These are phyloP conservation scores for Hypomecis atomaria DNA, from an alignment of 2,888 invertebrate species.

Conservation along the genomic window DNA sequence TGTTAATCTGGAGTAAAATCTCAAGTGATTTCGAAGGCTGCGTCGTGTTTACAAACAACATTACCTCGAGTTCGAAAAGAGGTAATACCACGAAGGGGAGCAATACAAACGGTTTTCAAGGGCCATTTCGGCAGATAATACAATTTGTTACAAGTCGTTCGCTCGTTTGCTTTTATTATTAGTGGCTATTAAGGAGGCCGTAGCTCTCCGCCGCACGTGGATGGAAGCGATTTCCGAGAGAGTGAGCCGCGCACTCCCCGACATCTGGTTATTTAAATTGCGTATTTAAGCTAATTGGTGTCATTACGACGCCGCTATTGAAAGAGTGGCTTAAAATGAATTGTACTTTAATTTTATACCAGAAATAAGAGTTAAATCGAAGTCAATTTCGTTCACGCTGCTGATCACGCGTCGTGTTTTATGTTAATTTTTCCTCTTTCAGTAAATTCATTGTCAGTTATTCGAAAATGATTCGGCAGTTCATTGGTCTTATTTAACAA, in stretches of 20 bases:
- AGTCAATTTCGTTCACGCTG: slow-evolving; percentile 29
- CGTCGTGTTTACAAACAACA: slow-evolving; percentile 30
- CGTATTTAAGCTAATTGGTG: slow-evolving; percentile 69
- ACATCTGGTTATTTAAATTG: slow-evolving; percentile 69
- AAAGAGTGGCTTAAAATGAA: slow-evolving; percentile 58
- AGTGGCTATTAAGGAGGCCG: slow-evolving; percentile 65
- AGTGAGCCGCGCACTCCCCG: slow-evolving; percentile 50
- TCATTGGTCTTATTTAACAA: background rate
- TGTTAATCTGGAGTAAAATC: slow-evolving; percentile 29
- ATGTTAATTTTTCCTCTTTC: slow-evolving; percentile 3
- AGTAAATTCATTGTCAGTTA: slow-evolving; percentile 7
- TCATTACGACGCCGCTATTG: slow-evolving; percentile 62
- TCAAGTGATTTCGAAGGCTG: slow-evolving; percentile 25
- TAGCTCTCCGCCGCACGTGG: slow-evolving; percentile 58
- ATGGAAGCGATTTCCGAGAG: slow-evolving; percentile 50
- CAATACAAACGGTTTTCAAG: slow-evolving; percentile 62
- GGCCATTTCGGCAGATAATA: slow-evolving; percentile 70
- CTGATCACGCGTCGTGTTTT: slow-evolving; percentile 8
- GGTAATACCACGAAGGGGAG: slow-evolving; percentile 51
- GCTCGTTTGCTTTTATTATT: slow-evolving; percentile 74
- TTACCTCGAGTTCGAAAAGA: slow-evolving; percentile 55
- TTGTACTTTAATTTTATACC: slow-evolving; percentile 57
- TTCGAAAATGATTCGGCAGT: slow-evolving; percentile 4
- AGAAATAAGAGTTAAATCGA: slow-evolving; percentile 50
- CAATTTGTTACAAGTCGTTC: slow-evolving; percentile 75